phyloP scores from a whole-genome alignment of 2,797 vertebrate species.

The Arrhamphus sclerolepis region DNA sequence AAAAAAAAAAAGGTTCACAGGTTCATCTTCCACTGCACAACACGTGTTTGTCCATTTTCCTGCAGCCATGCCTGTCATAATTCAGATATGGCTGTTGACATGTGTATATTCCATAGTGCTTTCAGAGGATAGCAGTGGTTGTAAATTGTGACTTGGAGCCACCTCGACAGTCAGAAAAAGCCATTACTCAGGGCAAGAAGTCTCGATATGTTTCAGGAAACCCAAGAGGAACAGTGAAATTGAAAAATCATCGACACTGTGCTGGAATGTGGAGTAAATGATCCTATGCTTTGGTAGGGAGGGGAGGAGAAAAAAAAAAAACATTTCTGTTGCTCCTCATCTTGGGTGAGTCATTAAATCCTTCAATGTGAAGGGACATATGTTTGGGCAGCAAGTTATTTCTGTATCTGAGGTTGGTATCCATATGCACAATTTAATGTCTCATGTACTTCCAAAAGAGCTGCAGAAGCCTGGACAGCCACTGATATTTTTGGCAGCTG shows the following conservation, averaged over 20 bases:
- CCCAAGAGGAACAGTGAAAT: slow-evolving; percentile 68
- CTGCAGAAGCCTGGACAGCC: neutral
- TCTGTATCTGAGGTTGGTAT: slow-evolving; percentile 32
- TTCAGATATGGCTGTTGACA: slow-evolving; percentile 48
- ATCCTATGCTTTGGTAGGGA: slow-evolving; percentile 50
- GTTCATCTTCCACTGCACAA: neutral
- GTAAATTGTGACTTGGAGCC: slow-evolving; percentile 62
- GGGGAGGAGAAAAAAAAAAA: neutral
- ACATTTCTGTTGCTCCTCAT: slow-evolving; percentile 37
- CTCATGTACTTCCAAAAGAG: neutral
- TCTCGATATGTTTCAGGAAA: slow-evolving; percentile 62
- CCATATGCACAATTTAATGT: slow-evolving; percentile 24
- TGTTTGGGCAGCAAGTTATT: slow-evolving; percentile 50
- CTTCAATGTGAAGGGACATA: slow-evolving; percentile 29
- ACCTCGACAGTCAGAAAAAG: slow-evolving; percentile 47
- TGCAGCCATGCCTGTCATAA: slow-evolving; percentile 17
- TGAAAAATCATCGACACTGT: slow-evolving; percentile 59
- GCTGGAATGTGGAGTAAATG: slow-evolving; percentile 61
- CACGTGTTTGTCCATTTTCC: slow-evolving; percentile 14
- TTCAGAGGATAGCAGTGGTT: slow-evolving; percentile 39
- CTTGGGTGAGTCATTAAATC: slow-evolving; percentile 51
- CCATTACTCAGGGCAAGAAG: slow-evolving; percentile 60
- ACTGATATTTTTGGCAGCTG: neutral
- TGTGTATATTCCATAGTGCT: slow-evolving; percentile 42
- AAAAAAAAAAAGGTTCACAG: neutral